phyloP scores from a whole-genome alignment of 1,140 invertebrate species.

The Drosophila triauraria region DNA sequence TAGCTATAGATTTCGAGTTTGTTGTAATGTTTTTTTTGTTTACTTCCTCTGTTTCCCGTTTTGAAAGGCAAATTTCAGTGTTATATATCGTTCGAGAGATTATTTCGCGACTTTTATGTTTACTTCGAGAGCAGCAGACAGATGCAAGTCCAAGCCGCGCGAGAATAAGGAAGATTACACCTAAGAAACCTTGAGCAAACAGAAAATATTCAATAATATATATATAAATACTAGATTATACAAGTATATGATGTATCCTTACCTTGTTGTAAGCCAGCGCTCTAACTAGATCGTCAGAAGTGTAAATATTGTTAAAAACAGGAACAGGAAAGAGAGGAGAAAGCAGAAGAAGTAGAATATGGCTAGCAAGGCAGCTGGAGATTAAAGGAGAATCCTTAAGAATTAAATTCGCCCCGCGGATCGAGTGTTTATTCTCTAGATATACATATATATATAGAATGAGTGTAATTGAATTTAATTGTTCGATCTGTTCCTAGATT shows the following conservation, averaged over 20 bases:
- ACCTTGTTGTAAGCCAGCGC: constrained; percentile 68
- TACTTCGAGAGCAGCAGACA: constrained; percentile 8
- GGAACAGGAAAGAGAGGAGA: constrained; percentile 10
- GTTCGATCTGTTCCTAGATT: constrained; percentile 55
- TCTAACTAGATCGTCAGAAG: constrained; percentile 58
- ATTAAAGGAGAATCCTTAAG: constrained; percentile 63
- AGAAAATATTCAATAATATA: constrained; percentile 32
- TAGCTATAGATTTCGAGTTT: constrained; percentile 61
- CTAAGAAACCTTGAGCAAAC: constrained; percentile 14
- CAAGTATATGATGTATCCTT: constrained; percentile 52
- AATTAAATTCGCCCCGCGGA: constrained; percentile 42
- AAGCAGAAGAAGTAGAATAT: constrained; percentile 3
- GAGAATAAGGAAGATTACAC: constrained; percentile 22
- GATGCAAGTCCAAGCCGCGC: constrained; percentile 9
- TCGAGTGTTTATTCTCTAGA: constrained; percentile 36
- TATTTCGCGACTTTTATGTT: constrained; percentile 53
- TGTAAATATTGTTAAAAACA: constrained; percentile 79
- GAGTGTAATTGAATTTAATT: constrained; percentile 25
- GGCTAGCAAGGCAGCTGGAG: constrained; percentile 50
- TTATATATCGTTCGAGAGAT: constrained; percentile 67
- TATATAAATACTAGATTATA: constrained; percentile 48
- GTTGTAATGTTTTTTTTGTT: constrained; percentile 64
- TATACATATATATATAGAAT: constrained; percentile 7
- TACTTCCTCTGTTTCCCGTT: constrained; percentile 35
- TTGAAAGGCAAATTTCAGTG: constrained; percentile 62